phyloP scores from a whole-genome alignment of 2,797 vertebrate species.

The Scolopax rusticola region DNA sequence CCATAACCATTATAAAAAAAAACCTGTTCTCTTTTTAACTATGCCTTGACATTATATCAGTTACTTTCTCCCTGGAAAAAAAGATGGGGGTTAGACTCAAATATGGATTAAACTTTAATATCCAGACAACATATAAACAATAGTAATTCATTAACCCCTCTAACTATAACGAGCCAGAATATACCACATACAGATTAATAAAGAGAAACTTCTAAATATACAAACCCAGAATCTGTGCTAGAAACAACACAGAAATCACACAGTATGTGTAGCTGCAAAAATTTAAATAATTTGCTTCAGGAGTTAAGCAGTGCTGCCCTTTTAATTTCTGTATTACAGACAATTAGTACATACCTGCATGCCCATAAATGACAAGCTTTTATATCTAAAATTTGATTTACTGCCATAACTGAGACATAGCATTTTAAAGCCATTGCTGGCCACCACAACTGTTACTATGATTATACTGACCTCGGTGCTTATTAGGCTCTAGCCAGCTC shows the following conservation, averaged over 20 bases:
- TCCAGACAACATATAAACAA: background rate
- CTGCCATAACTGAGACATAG: background rate
- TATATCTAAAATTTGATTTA: background rate
- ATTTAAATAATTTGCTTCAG: background rate
- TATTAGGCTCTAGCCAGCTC: background rate
- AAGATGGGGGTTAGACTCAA: background rate
- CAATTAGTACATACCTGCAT: background rate
- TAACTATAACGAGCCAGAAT: background rate
- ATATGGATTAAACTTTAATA: constrained; percentile 37
- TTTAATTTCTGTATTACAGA: background rate
- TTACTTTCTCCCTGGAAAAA: constrained; percentile 24
- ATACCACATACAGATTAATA: background rate
- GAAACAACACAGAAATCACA: background rate
- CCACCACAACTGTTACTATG: background rate
- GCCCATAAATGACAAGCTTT: background rate
- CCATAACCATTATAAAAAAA: background rate
- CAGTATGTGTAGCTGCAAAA: background rate
- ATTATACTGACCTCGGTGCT: background rate
- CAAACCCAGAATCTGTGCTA: background rate
- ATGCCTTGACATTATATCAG: background rate
- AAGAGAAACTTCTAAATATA: background rate
- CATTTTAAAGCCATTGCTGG: background rate
- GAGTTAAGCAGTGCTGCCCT: background rate
- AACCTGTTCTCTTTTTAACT: background rate
- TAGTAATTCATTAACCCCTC: background rate